phyloP scores from a whole-genome alignment of 2,113 vertebrate species.

The Eonycteris spelaea region DNA sequence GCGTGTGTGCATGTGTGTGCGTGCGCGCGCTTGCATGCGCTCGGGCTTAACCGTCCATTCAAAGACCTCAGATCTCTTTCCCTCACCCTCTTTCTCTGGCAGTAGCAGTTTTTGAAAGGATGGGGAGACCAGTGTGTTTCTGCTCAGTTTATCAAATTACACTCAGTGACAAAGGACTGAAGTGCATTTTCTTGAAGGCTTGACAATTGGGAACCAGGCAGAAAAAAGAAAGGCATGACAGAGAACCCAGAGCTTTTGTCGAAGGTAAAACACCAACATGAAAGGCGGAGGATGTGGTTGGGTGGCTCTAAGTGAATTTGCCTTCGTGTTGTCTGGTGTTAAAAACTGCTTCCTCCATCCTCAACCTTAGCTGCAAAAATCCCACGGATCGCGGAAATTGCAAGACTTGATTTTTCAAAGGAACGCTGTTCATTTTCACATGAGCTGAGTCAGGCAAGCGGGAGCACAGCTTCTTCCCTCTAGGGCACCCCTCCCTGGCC shows the following conservation, averaged over 20 bases:
- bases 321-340: conserved; percentile 37
- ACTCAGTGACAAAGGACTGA: conserved; percentile 84
- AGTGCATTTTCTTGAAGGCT: conserved; percentile 85
- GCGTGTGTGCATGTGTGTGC: neutral
- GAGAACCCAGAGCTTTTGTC: conserved; percentile 82
- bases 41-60: conserved; percentile 55
- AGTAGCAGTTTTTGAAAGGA: conserved; percentile 78
- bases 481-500: neutral
- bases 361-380: neutral
- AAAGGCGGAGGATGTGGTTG: conserved; percentile 57
- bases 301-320: conserved; percentile 19
- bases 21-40: neutral
- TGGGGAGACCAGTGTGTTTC: conserved; percentile 81
- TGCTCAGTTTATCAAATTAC: conserved; percentile 87
- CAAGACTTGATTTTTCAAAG: conserved; percentile 38
- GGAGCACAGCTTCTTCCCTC: neutral
- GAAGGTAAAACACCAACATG: conserved; percentile 54
- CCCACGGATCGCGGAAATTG: conserved; percentile 31
- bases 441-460: neutral
- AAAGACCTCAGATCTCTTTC: conserved; percentile 54
- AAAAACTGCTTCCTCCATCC: neutral
- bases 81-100: conserved; percentile 66
- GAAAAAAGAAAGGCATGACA: conserved; percentile 83
- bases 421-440: conserved; percentile 20
- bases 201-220: conserved; percentile 84